Base-by-base conservation (phyloP, 2,797 vertebrate genomes). In the Babyrousa celebensis region DNA sequence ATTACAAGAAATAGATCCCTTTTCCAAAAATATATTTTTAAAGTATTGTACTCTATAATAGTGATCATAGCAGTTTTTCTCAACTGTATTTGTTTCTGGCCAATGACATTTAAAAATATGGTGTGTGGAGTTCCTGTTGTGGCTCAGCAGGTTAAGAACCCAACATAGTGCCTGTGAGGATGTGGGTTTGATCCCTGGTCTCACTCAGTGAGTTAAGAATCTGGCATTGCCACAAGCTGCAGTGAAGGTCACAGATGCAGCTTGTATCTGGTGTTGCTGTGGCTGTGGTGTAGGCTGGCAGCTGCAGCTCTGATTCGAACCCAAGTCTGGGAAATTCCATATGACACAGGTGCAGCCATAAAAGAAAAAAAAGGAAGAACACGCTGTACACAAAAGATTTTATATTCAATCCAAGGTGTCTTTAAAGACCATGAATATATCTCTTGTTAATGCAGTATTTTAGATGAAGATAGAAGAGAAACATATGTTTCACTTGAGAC, bases 381-480 rank as follows among this genome's bases (percentile, higher is more conserved):
- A 48, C 6, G 43, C 70, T 32, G 87, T 5, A 89, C 6, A 32
- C 5, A 58, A 3, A 43, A 95, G 5, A 58, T 72, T 95, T 80
- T 92, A 40, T 2, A 63, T 87, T 91, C 40, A 92, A 67, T 80
- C 2, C 12, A 90, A 87, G 43, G 10, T 32, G 14, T 85, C 75
- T 75, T 74, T 94, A 95, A 95, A 67, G 62, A 74, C 27, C 23
- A 58, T 36, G 17, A 36, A 25, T 87, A 88, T 4, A 40, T 12
- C 3, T 8, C 12, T 86, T 43, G 16, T 62, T 91, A 75, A 91
- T 77, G 43, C 56, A 83, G 6, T 85, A 90, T 68, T 92, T 87
- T 82, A n/a, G 29, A 56, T 84, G 65, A 91, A 96, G 54, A 58
- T 60, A 60, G 67, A 88, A 80, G n/a, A 75, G 15, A 93, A 91